Evolutionary conservation across 2,888 invertebrate genomes (phyloP).

Genomic region (Dioctria rufipes): DNA sequence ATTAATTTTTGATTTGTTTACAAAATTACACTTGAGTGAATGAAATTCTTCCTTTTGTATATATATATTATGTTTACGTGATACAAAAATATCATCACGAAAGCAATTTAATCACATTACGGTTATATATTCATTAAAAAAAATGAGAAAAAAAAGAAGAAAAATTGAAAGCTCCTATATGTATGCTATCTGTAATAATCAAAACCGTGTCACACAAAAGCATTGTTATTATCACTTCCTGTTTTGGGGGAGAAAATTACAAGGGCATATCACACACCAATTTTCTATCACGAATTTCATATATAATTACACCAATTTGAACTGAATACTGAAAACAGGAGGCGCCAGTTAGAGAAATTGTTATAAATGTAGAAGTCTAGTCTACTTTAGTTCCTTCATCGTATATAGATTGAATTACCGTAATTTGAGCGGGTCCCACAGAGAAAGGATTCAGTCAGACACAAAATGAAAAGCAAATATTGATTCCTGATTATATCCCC

Average conservation of each 20-base stretch:
- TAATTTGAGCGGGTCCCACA: constrained; percentile 34
- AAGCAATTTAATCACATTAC: constrained; percentile 15
- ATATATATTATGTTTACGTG: neutral
- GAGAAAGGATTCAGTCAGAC: constrained; percentile 25
- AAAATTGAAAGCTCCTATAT: constrained; percentile 13
- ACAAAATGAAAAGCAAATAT: constrained; percentile 45
- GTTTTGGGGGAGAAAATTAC: neutral
- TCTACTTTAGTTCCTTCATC: neutral
- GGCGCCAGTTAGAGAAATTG: neutral
- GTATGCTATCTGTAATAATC: neutral
- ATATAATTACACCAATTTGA: constrained; percentile 26
- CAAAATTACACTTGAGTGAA: neutral
- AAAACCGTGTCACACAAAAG: constrained; percentile 17
- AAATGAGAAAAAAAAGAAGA: neutral
- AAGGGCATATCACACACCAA: neutral
- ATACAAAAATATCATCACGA: neutral
- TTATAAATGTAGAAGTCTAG: too few relatives aligned
- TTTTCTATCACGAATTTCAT: constrained; percentile 16
- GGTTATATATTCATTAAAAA: neutral
- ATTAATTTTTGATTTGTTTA: too few relatives aligned
- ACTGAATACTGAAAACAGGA: neutral
- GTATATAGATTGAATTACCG: constrained; percentile 16
- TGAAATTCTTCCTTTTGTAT: neutral
- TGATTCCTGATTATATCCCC: constrained; percentile 25
- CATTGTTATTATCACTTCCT: constrained; percentile 31